These are phyloP conservation scores for Ashinkailepas kermadecensis DNA, from an alignment of 2,888 invertebrate genomes.

Conservation along the genomic window DNA sequence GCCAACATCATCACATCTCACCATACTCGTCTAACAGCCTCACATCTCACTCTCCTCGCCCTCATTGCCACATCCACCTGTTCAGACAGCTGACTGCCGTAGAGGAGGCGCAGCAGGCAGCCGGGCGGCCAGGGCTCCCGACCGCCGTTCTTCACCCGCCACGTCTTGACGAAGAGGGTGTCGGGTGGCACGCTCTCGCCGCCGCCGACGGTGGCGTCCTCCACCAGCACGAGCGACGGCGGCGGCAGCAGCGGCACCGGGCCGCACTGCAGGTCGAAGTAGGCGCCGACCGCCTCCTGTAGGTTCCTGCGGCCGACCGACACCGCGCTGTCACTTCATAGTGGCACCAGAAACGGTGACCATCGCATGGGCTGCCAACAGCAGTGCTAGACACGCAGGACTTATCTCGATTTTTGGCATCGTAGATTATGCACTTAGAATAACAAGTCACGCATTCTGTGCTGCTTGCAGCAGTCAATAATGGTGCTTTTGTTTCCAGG, in stretches of 20 bases:
- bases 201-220: constrained; percentile 27
- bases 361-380: too few species aligned
- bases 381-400: too few species aligned
- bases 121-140: constrained; percentile 74
- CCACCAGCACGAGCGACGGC: constrained; percentile 56
- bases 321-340: too few species aligned
- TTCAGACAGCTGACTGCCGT: constrained; percentile 57
- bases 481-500: too few species aligned
- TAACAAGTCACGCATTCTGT: too few species aligned
- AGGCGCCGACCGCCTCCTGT: constrained; percentile 91
- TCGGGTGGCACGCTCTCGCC: constrained; percentile 39
- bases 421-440: too few species aligned
- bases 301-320: constrained; percentile 66
- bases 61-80: constrained; percentile 42
- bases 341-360: too few species aligned
- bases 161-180: constrained; percentile 64
- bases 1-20: too few species aligned
- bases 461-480: too few species aligned
- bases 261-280: constrained; percentile 70
- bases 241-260: constrained; percentile 37
- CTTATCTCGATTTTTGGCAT: too few species aligned
- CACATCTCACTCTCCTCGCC: background rate
- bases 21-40: background rate
- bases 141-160: constrained; percentile 82
- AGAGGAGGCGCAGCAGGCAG: constrained; percentile 64